Evolutionary conservation across 2,797 vertebrate species (phyloP).

Genomic region (Prunella strophiata): DNA sequence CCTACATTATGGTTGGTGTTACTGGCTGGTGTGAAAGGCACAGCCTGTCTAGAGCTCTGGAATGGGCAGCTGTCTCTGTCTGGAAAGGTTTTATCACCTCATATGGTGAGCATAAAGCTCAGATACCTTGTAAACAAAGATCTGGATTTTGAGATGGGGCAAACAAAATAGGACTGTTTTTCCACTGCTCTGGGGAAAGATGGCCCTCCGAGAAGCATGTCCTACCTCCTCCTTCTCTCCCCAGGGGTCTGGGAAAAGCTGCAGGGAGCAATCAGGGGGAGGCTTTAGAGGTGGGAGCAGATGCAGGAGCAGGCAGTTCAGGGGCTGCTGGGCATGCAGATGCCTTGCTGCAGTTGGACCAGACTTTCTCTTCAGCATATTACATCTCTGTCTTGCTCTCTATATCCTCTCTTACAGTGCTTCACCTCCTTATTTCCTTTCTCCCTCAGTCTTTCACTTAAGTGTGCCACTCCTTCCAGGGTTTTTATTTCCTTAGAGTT

Average conservation of each 20-base stretch:
- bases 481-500: neutral
- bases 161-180: neutral
- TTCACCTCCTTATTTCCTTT: neutral
- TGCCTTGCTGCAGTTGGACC: neutral
- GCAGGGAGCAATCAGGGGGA: neutral
- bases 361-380: neutral
- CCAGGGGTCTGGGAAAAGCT: neutral
- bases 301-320: neutral
- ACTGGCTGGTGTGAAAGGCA: neutral
- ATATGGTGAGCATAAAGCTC: neutral
- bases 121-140: neutral
- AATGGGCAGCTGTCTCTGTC: neutral
- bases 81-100: neutral
- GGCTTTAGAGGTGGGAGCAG: neutral
- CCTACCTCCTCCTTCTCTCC: neutral
- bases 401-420: neutral
- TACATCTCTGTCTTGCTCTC: neutral
- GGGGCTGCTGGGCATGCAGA: neutral
- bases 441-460: neutral
- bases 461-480: neutral
- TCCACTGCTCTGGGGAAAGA: neutral
- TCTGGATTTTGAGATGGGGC: neutral
- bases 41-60: neutral
- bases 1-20: neutral
- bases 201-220: neutral